Conservation (phyloP, 2,888 invertebrate species). For the Hypomecis punctinalis region DNA sequence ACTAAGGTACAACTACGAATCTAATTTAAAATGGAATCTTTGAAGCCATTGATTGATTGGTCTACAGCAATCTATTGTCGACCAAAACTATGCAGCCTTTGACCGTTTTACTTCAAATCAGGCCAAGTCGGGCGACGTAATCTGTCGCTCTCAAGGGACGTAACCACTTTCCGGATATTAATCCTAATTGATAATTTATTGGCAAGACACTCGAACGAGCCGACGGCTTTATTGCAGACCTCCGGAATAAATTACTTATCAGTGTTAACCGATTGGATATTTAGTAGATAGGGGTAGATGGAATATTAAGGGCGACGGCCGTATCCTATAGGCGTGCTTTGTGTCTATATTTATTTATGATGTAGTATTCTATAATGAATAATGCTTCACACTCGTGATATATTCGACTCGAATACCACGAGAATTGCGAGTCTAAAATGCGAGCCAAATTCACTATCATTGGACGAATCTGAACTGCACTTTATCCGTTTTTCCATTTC, state of each 20-base stretch:
- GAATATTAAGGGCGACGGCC: constrained; percentile 3
- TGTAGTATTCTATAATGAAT: not conserved
- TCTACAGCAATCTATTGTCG: not conserved
- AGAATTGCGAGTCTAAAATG: no score
- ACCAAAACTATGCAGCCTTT: not conserved
- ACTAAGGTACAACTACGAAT: no score
- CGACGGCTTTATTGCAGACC: constrained; percentile 35
- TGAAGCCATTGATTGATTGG: no score
- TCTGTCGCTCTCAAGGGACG: constrained; percentile 45
- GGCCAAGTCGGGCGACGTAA: constrained; percentile 43
- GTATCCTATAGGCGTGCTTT: not conserved
- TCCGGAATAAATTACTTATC: constrained; percentile 37
- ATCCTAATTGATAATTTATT: constrained; percentile 55
- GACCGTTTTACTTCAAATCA: no score
- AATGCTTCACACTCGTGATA: no score
- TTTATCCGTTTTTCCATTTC: no score
- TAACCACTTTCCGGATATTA: constrained; percentile 45
- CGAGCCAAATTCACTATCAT: no score
- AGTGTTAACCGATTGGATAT: constrained; percentile 27
- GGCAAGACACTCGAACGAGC: constrained; percentile 33
- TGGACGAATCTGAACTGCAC: no score
- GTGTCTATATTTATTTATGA: constrained; percentile 2
- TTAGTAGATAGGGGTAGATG: constrained; percentile 13
- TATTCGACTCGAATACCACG: no score
- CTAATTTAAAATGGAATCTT: no score